Base-by-base conservation (phyloP, 2,888 invertebrate species). In the Drosophila fungiperda region DNA sequence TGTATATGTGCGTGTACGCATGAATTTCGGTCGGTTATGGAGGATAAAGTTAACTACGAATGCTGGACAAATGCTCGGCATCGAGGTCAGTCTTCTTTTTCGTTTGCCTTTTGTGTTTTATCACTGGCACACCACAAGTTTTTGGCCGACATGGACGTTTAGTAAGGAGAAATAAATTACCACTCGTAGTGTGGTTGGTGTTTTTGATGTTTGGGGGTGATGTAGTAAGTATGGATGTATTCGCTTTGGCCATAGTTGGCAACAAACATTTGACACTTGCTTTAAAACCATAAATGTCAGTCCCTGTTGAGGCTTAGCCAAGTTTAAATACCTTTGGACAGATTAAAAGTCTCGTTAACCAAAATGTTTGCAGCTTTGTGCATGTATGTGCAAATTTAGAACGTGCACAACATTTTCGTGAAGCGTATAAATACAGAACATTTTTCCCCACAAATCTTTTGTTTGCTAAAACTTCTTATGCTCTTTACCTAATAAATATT, bases 311-410 rank as follows among this genome's bases (percentile, higher is more conserved):
- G 89, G 89, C 89, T 92, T 87, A 87, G 90, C 80, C 80, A 82
- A 91, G 86, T 91, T 91, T 90, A 92, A 91, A 92, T 92, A 92
- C 91, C 91, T 92, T 88, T 86, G 79, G 91, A 92, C 92, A 92
- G 91, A 86, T 92, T 92, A 91, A 91, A 92, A 92, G 92, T 91
- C 85, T 85, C 78, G 82, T 87, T 90, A 88, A 90, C 89, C 87
- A 78, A 90, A 88, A 80, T 87, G 85, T 73, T 89, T 80, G 72
- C 70, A 80, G 76, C 66, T 54, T 71, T 50, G 32, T 66, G 26
- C 58, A n/a, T 38, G 36, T 49, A 32, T 45, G 33, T 50, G 55
- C 62, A 49, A 23, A 57, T 50, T 54, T 65, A 23, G 20, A 52
- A 60, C 52, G 23, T 57, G 45, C 35, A 35, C 42, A 63, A 73